Percentiles rank a stretch among this genome's conserved stretches.
phyloP scores from a whole-genome alignment of 1,140 invertebrate species.

The Microplitis demolitor region DNA sequence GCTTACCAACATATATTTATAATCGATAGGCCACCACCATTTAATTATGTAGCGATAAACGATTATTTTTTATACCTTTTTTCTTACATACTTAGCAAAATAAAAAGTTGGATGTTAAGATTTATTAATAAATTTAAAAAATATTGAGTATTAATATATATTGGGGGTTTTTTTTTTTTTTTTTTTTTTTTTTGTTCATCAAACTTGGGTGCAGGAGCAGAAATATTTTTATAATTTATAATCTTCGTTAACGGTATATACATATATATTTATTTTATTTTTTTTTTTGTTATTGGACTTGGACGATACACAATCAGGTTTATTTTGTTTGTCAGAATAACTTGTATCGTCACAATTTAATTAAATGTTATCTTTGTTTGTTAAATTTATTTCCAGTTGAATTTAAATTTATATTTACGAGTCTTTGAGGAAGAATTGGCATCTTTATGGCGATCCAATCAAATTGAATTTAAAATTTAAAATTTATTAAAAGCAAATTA shows the following conservation, averaged over 20 bases:
- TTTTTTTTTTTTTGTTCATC: constrained; percentile 28
- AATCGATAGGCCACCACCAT: constrained; percentile 19
- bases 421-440: neutral
- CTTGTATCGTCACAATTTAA: neutral
- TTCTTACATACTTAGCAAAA: no score
- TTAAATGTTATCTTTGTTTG: constrained; percentile 32
- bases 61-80: no score
- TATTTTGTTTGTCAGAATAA: constrained; percentile 36
- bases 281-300: constrained; percentile 12
- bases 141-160: no score
- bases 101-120: no score
- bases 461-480: no score
- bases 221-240: constrained; percentile 46
- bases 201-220: constrained; percentile 9
- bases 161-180: constrained; percentile 22
- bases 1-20: constrained; percentile 39
- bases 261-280: constrained; percentile 31
- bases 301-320: neutral
- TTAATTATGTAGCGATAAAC: no score
- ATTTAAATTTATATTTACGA: neutral
- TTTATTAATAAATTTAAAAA: no score
- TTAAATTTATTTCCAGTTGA: constrained; percentile 12
- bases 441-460: neutral
- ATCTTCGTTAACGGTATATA: constrained; percentile 54
- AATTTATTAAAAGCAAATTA: no score